Conservation (phyloP, 2,113 vertebrate genomes). For the Sterrhoptilus dennistouni region DNA sequence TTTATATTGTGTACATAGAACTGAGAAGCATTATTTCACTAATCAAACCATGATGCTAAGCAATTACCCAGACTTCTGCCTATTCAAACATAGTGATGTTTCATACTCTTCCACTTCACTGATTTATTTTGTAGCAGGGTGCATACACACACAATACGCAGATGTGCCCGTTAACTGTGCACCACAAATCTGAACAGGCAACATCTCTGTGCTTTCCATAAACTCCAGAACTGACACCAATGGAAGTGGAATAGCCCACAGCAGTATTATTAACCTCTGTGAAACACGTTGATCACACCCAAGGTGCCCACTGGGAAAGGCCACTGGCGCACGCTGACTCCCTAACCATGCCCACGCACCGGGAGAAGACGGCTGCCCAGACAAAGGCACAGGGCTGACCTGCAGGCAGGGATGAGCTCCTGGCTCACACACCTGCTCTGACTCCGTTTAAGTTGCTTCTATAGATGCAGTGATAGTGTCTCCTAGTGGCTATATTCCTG, state of each 20-base stretch:
- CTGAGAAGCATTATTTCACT: neutral
- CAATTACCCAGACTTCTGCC: neutral
- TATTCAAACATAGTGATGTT: neutral
- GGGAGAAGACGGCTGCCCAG: neutral
- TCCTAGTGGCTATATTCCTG: neutral
- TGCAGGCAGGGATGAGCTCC: neutral
- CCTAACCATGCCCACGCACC: no score
- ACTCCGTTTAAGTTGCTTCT: neutral
- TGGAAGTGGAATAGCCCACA: neutral
- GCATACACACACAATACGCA: neutral
- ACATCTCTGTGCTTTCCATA: neutral
- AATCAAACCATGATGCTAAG: accelerated
- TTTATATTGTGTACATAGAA: neutral
- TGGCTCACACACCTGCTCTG: neutral
- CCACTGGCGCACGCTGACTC: neutral
- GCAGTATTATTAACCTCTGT: neutral
- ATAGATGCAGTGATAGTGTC: neutral
- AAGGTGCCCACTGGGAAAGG: neutral
- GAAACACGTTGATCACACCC: accelerated
- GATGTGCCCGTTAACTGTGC: neutral
- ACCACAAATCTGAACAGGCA: neutral
- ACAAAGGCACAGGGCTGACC: neutral
- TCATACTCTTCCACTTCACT: neutral
- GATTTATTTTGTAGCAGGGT: neutral
- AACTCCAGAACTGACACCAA: neutral